Conservation (phyloP, 2,113 vertebrate species). For the Onychorhynchus coronatus region DNA sequence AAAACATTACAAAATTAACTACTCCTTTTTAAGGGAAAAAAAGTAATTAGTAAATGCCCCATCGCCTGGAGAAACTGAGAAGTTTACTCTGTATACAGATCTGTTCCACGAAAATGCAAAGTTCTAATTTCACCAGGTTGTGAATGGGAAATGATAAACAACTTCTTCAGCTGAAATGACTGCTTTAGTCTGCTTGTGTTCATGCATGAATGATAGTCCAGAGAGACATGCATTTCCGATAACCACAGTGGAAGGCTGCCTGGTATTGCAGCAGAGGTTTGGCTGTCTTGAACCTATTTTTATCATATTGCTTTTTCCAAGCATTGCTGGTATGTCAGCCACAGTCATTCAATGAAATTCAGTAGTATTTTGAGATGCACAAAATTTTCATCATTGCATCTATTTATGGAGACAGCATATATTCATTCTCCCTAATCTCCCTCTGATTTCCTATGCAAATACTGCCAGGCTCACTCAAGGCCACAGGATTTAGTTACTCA, state of each 20-base stretch:
- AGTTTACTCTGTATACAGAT: background rate
- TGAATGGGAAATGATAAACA: background rate
- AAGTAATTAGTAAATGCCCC: background rate
- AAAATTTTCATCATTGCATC: constrained; percentile 47
- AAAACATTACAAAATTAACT: background rate
- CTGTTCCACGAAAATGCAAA: background rate
- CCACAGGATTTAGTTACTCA: constrained; percentile 68
- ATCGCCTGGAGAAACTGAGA: background rate
- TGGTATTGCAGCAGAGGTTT: background rate
- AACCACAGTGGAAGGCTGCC: background rate
- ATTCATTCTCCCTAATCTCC: constrained; percentile 47
- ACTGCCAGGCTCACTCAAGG: constrained; percentile 47
- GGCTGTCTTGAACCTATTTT: background rate
- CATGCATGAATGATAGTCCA: background rate
- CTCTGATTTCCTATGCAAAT: constrained; percentile 72
- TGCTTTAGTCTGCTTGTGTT: background rate
- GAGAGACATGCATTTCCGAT: background rate
- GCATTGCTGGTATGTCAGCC: background rate
- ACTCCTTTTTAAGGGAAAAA: background rate
- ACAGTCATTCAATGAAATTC: constrained; percentile 23
- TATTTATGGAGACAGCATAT: constrained; percentile 38
- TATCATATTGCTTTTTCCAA: background rate
- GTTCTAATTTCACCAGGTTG: background rate
- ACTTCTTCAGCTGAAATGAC: background rate
- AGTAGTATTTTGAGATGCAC: constrained; percentile 13